Percentiles rank a stretch among this genome's conserved stretches.
Conservation (phyloP, 2,113 vertebrate genomes). For the Tragelaphus buxtoni region DNA sequence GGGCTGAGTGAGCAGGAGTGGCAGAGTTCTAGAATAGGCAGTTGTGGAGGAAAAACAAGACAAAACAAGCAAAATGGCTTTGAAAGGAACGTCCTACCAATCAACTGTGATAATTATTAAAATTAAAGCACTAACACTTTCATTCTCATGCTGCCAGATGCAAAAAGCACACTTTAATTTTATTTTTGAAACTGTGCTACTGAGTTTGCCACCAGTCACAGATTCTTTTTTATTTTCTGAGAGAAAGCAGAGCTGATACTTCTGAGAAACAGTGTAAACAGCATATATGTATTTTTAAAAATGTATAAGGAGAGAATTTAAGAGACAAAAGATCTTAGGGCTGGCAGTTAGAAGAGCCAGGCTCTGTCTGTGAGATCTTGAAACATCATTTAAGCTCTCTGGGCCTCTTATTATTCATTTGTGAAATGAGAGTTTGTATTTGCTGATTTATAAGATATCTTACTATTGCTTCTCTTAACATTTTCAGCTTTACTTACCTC, state of each 20-base stretch:
- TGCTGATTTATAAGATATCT: neutral
- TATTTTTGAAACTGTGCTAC: constrained; percentile 44
- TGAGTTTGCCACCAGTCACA: constrained; percentile 39
- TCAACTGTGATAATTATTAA: constrained; percentile 32
- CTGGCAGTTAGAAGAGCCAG: neutral
- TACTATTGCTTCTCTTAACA: neutral
- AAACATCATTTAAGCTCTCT: neutral
- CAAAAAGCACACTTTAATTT: constrained; percentile 27
- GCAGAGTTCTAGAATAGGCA: neutral
- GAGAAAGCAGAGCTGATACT: neutral
- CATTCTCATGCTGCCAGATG: constrained; percentile 56
- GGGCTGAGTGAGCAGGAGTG: neutral
- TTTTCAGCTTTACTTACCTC: constrained; percentile 9
- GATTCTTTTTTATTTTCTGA: constrained; percentile 33
- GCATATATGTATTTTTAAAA: neutral
- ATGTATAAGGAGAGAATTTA: neutral
- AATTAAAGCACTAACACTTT: constrained; percentile 41
- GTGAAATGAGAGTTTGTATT: neutral
- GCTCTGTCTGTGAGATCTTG: neutral
- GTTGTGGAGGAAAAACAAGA: neutral
- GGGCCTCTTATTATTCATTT: neutral
- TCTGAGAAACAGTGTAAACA: constrained; percentile 12
- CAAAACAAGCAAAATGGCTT: neutral
- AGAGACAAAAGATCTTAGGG: neutral
- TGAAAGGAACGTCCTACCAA: neutral